A percentile compares a stretch with the other conserved stretches of the same genome.
Evolutionary conservation across 2,113 vertebrate genomes (phyloP).

Genomic region (Dicaeum eximium): DNA sequence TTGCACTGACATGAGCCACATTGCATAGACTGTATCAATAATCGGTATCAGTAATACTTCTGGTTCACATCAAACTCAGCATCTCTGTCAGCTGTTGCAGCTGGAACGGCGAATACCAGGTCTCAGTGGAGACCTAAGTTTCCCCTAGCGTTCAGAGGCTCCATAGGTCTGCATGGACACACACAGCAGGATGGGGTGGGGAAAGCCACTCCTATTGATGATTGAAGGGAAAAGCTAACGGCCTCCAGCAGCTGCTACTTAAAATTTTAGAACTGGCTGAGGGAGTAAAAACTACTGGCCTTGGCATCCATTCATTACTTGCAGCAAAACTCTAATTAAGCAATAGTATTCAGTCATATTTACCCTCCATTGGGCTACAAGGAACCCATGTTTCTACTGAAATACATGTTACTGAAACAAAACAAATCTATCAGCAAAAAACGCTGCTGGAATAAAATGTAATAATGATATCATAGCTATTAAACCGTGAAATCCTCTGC

Average conservation of each 20-base stretch:
- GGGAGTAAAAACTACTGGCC: not conserved
- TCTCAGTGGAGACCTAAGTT: not conserved
- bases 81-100: not conserved
- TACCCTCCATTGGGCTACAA: not conserved
- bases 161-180: not conserved
- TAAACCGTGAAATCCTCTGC: constrained; percentile 58
- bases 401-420: constrained; percentile 35
- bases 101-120: not conserved
- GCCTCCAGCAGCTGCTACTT: not conserved
- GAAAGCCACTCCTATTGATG: not conserved
- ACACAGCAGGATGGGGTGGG: not conserved
- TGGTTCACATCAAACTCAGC: not conserved
- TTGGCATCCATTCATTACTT: not conserved
- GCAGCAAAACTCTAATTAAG: constrained; percentile 6
- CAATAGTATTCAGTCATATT: not conserved
- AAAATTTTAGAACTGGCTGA: not conserved
- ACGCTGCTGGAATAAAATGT: constrained; percentile 58
- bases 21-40: not conserved
- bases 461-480: constrained; percentile 67
- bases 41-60: not conserved
- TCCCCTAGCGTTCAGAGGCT: not conserved
- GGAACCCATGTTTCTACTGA: constrained; percentile 7
- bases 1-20: not conserved
- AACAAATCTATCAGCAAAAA: constrained; percentile 62
- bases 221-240: not conserved